phyloP scores from a whole-genome alignment of 53 echinoderm and acorn worm genomes.

The Actinopyga echinites region DNA sequence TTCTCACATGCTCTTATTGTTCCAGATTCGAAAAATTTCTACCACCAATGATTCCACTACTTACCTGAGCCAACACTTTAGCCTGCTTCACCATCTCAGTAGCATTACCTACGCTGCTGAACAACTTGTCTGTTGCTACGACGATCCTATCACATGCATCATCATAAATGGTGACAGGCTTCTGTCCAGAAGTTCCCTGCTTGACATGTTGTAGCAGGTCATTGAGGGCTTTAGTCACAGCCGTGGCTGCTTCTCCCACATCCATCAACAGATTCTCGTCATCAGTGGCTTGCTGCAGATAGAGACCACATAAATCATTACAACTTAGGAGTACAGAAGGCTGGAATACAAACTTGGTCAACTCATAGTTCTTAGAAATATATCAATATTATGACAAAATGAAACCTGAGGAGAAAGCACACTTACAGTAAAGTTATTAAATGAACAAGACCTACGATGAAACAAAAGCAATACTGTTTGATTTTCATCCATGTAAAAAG shows the following conservation, averaged over 20 bases:
- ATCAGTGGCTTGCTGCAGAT: conserved; percentile 64
- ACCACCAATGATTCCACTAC: neutral
- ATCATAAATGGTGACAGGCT: conserved; percentile 74
- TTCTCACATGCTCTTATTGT: too few relatives aligned
- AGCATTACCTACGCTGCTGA: conserved; percentile 89
- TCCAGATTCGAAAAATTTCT: too few relatives aligned
- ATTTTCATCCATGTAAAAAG: too few relatives aligned
- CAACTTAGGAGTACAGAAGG: neutral
- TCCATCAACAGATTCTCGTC: conserved; percentile 79
- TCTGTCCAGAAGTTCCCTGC: conserved; percentile 73
- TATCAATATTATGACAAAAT: neutral
- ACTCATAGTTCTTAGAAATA: neutral
- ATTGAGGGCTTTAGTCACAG: conserved; percentile 90
- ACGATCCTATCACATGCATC: conserved; percentile 90
- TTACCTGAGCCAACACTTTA: conserved; percentile 90
- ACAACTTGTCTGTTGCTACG: conserved; percentile 90
- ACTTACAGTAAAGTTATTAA: too few relatives aligned
- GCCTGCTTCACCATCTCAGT: conserved; percentile 98
- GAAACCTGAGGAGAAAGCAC: too few relatives aligned
- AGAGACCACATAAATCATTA: neutral
- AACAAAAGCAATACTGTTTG: too few relatives aligned
- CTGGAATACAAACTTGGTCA: neutral
- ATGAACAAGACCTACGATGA: too few relatives aligned
- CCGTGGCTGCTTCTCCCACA: conserved; percentile 84
- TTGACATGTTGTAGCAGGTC: conserved; percentile 89